Percentiles rank a stretch among this genome's conserved stretches.
phyloP scores from a whole-genome alignment of 2,113 vertebrate genomes.

The Erythrocercus mccallii region DNA sequence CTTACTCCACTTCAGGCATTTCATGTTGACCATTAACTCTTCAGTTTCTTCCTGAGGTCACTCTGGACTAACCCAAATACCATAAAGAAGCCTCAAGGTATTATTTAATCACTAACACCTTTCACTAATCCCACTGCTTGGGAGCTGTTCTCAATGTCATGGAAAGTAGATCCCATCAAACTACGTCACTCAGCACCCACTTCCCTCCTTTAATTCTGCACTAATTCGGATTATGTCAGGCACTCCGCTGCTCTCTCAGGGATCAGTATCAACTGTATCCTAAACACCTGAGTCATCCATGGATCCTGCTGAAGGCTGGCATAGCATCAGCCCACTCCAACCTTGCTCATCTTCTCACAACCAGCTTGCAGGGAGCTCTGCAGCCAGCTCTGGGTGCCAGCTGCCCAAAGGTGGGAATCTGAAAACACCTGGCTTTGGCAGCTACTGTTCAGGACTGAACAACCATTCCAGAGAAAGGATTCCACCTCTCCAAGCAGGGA shows the following conservation, averaged over 20 bases:
- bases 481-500: background rate
- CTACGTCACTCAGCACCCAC: background rate
- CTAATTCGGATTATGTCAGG: background rate
- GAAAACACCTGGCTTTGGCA: background rate
- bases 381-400: background rate
- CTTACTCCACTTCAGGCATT: background rate
- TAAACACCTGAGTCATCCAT: background rate
- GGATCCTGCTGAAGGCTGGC: background rate
- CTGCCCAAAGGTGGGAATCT: background rate
- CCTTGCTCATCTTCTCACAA: background rate
- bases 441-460: background rate
- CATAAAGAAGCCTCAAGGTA: background rate
- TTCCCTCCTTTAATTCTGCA: background rate
- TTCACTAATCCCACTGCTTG: background rate
- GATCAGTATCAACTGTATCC: background rate
- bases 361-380: background rate
- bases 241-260: background rate
- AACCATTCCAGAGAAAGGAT: background rate
- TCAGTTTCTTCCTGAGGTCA: background rate
- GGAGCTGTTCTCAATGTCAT: background rate
- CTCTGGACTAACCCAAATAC: background rate
- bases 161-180: background rate
- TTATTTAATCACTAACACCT: background rate
- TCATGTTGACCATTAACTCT: background rate
- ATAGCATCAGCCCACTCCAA: background rate